Evolutionary conservation across 2,113 vertebrate species (phyloP).

Genomic region (Silurus glanis): DNA sequence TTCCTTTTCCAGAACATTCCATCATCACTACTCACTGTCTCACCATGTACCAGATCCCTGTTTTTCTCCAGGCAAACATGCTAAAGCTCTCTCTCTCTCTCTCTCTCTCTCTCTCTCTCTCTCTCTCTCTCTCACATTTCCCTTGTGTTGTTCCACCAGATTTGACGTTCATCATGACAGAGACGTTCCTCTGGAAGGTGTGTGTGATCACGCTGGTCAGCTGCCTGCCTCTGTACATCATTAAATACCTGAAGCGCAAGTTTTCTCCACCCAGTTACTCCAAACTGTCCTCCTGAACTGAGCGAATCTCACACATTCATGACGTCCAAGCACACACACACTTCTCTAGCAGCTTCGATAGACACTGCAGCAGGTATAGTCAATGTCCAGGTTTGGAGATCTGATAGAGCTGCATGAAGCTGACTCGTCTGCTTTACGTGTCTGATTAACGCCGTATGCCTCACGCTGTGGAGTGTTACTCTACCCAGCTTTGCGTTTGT

Average conservation of each 20-base stretch:
- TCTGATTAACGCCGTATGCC: constrained; percentile 11
- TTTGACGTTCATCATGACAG: constrained; percentile 88
- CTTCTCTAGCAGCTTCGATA: constrained; percentile 11
- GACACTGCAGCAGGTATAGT: not conserved
- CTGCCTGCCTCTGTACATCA: constrained; percentile 97
- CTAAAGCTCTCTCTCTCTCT: not conserved
- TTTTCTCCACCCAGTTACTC: constrained; percentile 97
- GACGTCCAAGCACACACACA: not conserved
- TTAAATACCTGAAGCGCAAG: constrained; percentile 97
- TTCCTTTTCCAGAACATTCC: constrained; percentile 42
- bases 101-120: not conserved
- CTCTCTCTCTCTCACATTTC: not conserved
- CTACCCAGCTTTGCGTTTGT: constrained; percentile 40
- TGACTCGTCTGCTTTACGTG: constrained; percentile 26
- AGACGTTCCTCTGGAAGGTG: constrained; percentile 97
- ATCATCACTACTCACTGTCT: constrained; percentile 8
- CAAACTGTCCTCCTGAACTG: constrained; percentile 85
- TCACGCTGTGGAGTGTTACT: constrained; percentile 2
- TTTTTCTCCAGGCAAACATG: not conserved
- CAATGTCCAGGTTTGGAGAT: not conserved
- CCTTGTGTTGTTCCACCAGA: constrained; percentile 71
- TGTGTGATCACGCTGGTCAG: constrained; percentile 92
- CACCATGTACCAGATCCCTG: not conserved
- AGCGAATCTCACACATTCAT: not conserved
- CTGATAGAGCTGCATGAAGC: constrained; percentile 26